Evolutionary conservation across 2,888 invertebrate genomes (phyloP), one percentile per base, ranked within the genome.

Genomic region (Fragum whitleyi): DNA sequence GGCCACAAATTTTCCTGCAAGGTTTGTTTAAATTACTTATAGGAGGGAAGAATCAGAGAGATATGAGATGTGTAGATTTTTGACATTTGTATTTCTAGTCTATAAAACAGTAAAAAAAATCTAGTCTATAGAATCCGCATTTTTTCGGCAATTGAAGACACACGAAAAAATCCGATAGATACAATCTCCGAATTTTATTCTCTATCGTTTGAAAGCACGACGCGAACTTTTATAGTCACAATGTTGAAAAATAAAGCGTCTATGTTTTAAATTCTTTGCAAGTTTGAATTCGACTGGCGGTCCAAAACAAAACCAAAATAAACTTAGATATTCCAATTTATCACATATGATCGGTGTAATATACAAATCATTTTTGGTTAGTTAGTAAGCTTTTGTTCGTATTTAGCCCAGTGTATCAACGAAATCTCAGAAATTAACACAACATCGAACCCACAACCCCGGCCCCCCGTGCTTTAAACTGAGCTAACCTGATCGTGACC

Each of bases 211-310:
- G 9, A 36, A 36, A 3, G 32, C 32, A 3, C 32, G 9, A 36
- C 3, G 9, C 3, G 32, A 36, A 36, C 32, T 36, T 36, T 36
- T 3, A 3, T 3, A 36, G 9, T 36, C 9, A 9, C 32, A 36
- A 36, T 6, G 32, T 36, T 6, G 32, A 36, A 36, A n/a, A 57
- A 57, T 57, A 57, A 74, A 74, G 65, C 74, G 74, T 53, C 74
- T 65, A 53, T 11, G 19, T 65, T 21, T 19, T 26, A 47, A 36
- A n/a, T n/a, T 57, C 28, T 57, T 57, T 59, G 65, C 81, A 81
- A 81, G 81, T 81, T 81, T 81, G 72, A 81, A 81, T 81, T 62
- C 75, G 81, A 80, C 70, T 62, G 72, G 81, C 81, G 81, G 77
- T 71, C 72, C 74, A 55, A 71, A 71, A 74, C 36, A n/a, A 47